Percentiles rank a stretch among this genome's conserved stretches.
Evolutionary conservation across 2,113 vertebrate genomes (phyloP).

Genomic region (Brienomyrus longianalis): DNA sequence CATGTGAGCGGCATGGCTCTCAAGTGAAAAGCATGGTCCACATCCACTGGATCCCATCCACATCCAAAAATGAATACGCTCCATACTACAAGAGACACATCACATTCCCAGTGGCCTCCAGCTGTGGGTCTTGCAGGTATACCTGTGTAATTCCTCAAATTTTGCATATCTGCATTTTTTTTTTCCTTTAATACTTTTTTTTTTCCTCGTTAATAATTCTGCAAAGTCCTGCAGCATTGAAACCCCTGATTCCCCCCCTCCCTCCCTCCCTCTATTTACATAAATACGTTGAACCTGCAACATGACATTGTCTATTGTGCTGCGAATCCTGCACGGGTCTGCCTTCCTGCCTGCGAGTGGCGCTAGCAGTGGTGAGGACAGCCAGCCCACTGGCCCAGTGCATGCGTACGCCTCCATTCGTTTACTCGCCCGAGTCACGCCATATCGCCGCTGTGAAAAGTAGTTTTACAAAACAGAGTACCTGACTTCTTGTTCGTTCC

Average conservation of each 20-base stretch:
- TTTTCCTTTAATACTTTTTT: constrained; percentile 73
- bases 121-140: constrained; percentile 72
- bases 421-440: constrained; percentile 57
- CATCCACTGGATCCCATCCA: constrained; percentile 57
- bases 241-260: constrained; percentile 22
- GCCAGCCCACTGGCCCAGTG: constrained; percentile 76
- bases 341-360: constrained; percentile 90
- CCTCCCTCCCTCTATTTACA: constrained; percentile 82
- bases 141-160: constrained; percentile 92
- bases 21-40: constrained; percentile 72
- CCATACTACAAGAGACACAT: constrained; percentile 60
- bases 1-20: constrained; percentile 79
- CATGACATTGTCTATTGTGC: constrained; percentile 99
- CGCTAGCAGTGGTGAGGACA: constrained; percentile 85
- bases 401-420: constrained; percentile 21
- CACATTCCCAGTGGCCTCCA: constrained; percentile 46
- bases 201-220: constrained; percentile 71
- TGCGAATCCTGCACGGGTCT: constrained; percentile 96
- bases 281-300: constrained; percentile 99
- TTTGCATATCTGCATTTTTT: constrained; percentile 94
- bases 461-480: constrained; percentile 90
- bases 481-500: constrained; percentile 66
- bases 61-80: constrained; percentile 54
- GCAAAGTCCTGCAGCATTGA: constrained; percentile 80
- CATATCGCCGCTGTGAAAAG: constrained; percentile 81